Evolutionary conservation across 2,888 invertebrate genomes (phyloP).

Genomic region (Agrochola circellaris): DNA sequence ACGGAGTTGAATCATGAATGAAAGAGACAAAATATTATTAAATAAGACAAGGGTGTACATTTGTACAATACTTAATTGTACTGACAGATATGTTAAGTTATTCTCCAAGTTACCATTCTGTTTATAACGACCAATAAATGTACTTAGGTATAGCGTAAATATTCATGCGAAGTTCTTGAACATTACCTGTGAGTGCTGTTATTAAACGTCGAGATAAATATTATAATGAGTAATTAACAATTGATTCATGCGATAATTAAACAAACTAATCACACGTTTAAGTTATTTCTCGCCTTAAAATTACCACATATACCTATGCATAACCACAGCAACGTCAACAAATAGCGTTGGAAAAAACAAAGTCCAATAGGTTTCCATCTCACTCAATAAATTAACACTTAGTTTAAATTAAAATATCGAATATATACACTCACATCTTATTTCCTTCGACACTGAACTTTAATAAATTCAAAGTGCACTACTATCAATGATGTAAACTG

Average conservation of each 20-base stretch:
- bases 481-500: constrained; percentile 61
- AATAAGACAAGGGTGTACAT: neutral
- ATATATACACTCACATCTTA: constrained; percentile 55
- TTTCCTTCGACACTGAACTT: constrained; percentile 54
- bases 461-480: constrained; percentile 58
- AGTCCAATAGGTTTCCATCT: constrained; percentile 35
- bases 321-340: constrained; percentile 2
- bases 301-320: neutral
- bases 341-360: constrained; percentile 28
- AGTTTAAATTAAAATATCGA: constrained; percentile 57
- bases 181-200: constrained; percentile 19
- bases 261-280: constrained; percentile 12
- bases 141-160: neutral
- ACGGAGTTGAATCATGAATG: neutral
- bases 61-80: constrained; percentile 1
- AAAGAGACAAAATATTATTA: neutral
- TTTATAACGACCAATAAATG: constrained; percentile 10
- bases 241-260: constrained; percentile 9
- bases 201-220: constrained; percentile 17
- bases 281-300: constrained; percentile 17
- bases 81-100: constrained; percentile 20
- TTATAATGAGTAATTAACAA: constrained; percentile 29
- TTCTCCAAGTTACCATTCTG: constrained; percentile 3
- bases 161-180: constrained; percentile 8
- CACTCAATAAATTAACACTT: constrained; percentile 53